Evolutionary conservation across 2,888 invertebrate species (phyloP), one percentile per base, ranked within the genome.

Genomic region (Dynastes tityus): DNA sequence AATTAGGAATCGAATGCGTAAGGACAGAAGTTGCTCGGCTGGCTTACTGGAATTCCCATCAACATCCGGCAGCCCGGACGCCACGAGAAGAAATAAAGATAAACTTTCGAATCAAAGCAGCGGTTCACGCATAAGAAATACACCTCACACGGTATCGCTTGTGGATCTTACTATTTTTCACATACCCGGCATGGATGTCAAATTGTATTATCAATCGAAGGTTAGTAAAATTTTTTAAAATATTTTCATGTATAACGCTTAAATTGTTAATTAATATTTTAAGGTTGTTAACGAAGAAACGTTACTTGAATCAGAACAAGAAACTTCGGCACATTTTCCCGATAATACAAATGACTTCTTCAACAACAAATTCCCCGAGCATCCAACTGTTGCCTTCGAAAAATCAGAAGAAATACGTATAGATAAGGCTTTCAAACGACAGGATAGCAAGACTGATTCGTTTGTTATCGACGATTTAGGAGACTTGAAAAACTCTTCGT

Each of bases 131-230:
- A 80, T 88, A 83, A 82, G 87, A 85, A 87, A 82, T 73, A 89
- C 86, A 83, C 89, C 82, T 22, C 89, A 88, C 86, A 88, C 84
- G 80, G 89, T 84, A 81, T 89, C 93, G 87, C 87, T 93, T 75
- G 91, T 94, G 0, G 96, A 97, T 89, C 90, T 95, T 80, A 97
- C 97, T 3, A 95, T 96, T 80, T 97, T 97, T 89, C 93, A 96
- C 83, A 96, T 97, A 87, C 97, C 97, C 1, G 97, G 97, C 0
- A 90, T 98, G 83, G 96, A 97, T 87, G 95, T 97, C 49, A 89
- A 88, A 82, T 81, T 89, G 32, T 88, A 89, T 77, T 89, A 89
- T 81, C 88, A 88, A 78, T 88, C 88, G 0, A 89, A 89, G 82
- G 88, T 88, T n/a, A 51, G 49, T 37, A 37, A 45, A 8, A 45